Evolutionary conservation across 2,888 invertebrate species (phyloP).

Genomic region (Epistrophe eligans): DNA sequence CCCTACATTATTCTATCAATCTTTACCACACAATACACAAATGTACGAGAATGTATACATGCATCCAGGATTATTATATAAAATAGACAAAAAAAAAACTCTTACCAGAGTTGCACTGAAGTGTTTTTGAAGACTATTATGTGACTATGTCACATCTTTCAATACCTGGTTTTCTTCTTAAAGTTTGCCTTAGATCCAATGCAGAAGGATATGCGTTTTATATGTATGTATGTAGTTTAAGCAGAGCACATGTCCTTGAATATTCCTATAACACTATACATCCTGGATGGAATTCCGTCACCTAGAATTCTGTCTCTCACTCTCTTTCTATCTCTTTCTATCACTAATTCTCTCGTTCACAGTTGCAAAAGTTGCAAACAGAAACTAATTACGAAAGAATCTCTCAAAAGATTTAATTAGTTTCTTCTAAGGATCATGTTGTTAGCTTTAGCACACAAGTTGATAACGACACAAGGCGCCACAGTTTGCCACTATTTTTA

Average conservation of each 20-base stretch:
- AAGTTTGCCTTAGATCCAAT: constrained; percentile 7
- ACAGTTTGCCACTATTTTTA: constrained; percentile 52
- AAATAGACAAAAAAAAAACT: not conserved
- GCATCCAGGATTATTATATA: constrained; percentile 9
- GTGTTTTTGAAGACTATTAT: constrained; percentile 10
- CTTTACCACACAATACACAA: not conserved
- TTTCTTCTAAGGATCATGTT: constrained; percentile 74
- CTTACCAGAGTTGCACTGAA: not conserved
- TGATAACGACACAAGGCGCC: constrained; percentile 71
- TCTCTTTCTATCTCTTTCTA: not conserved
- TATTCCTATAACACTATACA: not conserved
- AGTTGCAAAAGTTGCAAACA: constrained; percentile 62
- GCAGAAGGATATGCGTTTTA: constrained; percentile 11
- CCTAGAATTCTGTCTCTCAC: not conserved
- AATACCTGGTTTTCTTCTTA: constrained; percentile 21
- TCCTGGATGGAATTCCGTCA: constrained; percentile 41
- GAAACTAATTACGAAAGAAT: constrained; percentile 77
- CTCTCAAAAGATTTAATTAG: constrained; percentile 77
- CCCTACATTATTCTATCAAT: constrained; percentile 8
- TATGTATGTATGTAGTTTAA: not conserved
- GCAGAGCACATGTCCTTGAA: not conserved
- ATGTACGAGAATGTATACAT: not conserved
- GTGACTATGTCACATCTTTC: constrained; percentile 22
- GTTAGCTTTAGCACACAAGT: constrained; percentile 74
- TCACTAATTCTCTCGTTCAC: constrained; percentile 2